Conservation (phyloP, 2,797 vertebrate genomes). For the Chanos chanos region DNA sequence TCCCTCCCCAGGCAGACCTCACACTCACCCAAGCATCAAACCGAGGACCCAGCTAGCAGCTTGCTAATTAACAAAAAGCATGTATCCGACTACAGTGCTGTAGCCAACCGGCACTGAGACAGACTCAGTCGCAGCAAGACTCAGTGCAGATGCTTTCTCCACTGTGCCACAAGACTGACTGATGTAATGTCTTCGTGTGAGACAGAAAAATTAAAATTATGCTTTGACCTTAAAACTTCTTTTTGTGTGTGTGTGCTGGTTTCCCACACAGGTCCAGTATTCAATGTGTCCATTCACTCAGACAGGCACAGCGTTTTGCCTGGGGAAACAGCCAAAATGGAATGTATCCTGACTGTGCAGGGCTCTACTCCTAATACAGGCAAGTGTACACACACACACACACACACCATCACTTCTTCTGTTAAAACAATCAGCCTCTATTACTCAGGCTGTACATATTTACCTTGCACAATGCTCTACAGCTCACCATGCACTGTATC, state of each 20-base stretch:
- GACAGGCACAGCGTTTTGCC: conserved; percentile 76
- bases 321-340: conserved; percentile 83
- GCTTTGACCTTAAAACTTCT: conserved; percentile 7
- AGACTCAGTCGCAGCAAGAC: background rate
- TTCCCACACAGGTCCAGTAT: conserved; percentile 72
- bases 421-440: too few species aligned
- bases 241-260: conserved; percentile 1
- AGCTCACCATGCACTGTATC: too few species aligned
- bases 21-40: background rate
- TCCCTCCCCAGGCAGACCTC: background rate
- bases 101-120: background rate
- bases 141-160: background rate
- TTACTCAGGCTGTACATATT: too few species aligned
- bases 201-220: conserved; percentile 4
- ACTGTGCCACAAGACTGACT: background rate
- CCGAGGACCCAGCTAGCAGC: background rate
- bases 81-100: background rate
- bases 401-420: too few species aligned
- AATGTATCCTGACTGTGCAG: conserved; percentile 78
- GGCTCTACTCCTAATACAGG: conserved; percentile 78
- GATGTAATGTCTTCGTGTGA: background rate
- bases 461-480: too few species aligned
- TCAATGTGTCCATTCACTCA: conserved; percentile 79
- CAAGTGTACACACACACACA: conserved; percentile 46
- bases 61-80: background rate